Percentiles rank a stretch among this genome's conserved stretches.
phyloP scores from a whole-genome alignment of 2,888 invertebrate genomes.

The Metallyticus violacea region DNA sequence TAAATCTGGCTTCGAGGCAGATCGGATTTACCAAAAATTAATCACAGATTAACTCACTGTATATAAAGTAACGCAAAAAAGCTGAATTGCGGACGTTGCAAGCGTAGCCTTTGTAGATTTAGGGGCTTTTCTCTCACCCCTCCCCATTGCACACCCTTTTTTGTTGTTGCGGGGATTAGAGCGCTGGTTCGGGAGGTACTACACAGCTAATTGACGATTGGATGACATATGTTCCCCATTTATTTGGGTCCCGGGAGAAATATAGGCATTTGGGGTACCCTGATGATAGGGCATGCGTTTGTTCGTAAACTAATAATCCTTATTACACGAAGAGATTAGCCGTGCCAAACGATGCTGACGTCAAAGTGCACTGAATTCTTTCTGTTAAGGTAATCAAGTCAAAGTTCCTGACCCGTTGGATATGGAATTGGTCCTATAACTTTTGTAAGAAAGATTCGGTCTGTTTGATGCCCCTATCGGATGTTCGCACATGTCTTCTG shows the following conservation, averaged over 20 bases:
- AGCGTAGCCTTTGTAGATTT: background rate
- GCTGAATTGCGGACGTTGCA: background rate
- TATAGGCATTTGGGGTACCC: background rate
- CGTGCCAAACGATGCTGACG: background rate
- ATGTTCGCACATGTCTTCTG: no score
- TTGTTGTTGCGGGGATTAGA: background rate
- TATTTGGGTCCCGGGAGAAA: background rate
- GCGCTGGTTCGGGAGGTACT: background rate
- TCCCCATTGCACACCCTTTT: background rate
- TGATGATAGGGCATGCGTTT: background rate
- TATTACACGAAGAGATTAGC: background rate
- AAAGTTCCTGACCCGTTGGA: background rate
- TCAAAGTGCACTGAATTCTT: background rate
- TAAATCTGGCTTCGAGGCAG: background rate
- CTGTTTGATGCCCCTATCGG: no score
- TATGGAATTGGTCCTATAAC: no score
- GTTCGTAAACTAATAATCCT: background rate
- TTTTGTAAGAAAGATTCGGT: no score
- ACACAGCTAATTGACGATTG: slow-evolving; percentile 13
- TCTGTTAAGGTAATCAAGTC: background rate
- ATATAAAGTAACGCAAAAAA: background rate
- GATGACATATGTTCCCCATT: slow-evolving; percentile 3
- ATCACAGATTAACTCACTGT: slow-evolving; percentile 15
- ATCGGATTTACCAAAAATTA: slow-evolving; percentile 10
- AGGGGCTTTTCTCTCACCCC: background rate